Evolutionary conservation across 2,113 vertebrate species (phyloP).

Genomic region (Himantopus leucocephalus): DNA sequence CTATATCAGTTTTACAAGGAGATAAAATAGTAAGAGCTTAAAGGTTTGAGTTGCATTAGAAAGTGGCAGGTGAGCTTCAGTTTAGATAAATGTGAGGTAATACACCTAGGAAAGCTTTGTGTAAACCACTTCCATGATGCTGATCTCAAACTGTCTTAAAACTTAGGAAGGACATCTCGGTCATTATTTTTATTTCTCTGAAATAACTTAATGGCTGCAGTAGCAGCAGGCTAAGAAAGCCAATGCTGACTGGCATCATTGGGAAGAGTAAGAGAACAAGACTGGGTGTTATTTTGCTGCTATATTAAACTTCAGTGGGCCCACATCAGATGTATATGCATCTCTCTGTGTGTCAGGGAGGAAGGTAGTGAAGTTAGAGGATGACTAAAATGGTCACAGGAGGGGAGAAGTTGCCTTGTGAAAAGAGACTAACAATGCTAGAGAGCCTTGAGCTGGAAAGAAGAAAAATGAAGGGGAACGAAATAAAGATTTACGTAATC

Average conservation of each 20-base stretch:
- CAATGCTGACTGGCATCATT: neutral
- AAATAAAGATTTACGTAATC: neutral
- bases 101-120: neutral
- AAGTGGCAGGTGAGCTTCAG: neutral
- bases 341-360: fast-evolving
- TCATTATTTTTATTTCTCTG: neutral
- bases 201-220: neutral
- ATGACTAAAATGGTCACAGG: neutral
- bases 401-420: neutral
- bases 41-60: neutral
- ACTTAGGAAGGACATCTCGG: neutral
- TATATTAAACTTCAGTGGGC: neutral
- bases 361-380: neutral
- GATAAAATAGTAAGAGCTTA: neutral
- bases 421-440: neutral
- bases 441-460: neutral
- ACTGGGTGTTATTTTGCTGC: neutral
- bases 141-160: neutral
- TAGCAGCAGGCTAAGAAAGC: neutral
- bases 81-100: neutral
- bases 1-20: neutral
- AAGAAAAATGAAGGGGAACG: neutral
- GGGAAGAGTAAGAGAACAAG: neutral
- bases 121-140: neutral
- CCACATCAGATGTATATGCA: neutral